A percentile compares a stretch with the other conserved stretches of the same genome.
Conservation (phyloP, 2,888 invertebrate genomes). For the Teinopalpus imperialis region DNA sequence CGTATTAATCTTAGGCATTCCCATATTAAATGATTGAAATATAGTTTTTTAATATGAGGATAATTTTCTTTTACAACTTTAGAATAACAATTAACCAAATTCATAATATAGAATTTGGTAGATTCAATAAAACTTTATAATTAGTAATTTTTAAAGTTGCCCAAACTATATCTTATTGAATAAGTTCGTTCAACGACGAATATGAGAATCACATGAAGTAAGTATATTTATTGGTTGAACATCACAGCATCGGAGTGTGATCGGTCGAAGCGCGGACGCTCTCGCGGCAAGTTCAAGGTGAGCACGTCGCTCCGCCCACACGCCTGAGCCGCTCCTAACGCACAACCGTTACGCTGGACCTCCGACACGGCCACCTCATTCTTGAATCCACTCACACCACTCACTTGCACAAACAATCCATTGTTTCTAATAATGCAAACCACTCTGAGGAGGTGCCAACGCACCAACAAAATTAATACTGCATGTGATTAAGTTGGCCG, state of each 20-base stretch:
- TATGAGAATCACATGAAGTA: slow-evolving; percentile 13
- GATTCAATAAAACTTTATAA: too few relatives aligned
- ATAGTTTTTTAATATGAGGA: too few relatives aligned
- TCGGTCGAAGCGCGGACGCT: slow-evolving; percentile 46
- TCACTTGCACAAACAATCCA: slow-evolving; percentile 50
- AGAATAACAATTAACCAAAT: too few relatives aligned
- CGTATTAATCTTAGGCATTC: too few relatives aligned
- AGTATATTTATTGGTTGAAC: slow-evolving; percentile 30
- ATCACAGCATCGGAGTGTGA: slow-evolving; percentile 47
- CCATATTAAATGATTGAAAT: too few relatives aligned
- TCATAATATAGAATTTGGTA: too few relatives aligned
- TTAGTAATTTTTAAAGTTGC: too few relatives aligned
- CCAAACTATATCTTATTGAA: too few relatives aligned
- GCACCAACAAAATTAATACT: slow-evolving; percentile 41
- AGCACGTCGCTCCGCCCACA: slow-evolving; percentile 78
- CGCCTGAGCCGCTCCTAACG: slow-evolving; percentile 57
- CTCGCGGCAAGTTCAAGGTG: slow-evolving; percentile 81
- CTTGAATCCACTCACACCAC: slow-evolving; percentile 46
- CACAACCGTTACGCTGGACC: slow-evolving; percentile 73
- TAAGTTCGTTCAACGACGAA: slow-evolving; percentile 17
- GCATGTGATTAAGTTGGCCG: slow-evolving; percentile 28
- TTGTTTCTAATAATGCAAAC: slow-evolving; percentile 45
- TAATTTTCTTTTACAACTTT: too few relatives aligned
- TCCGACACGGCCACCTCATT: slow-evolving; percentile 57
- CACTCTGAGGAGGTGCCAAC: slow-evolving; percentile 42